Conservation (phyloP, 2,888 invertebrate species). For the Metellina segmentata region DNA sequence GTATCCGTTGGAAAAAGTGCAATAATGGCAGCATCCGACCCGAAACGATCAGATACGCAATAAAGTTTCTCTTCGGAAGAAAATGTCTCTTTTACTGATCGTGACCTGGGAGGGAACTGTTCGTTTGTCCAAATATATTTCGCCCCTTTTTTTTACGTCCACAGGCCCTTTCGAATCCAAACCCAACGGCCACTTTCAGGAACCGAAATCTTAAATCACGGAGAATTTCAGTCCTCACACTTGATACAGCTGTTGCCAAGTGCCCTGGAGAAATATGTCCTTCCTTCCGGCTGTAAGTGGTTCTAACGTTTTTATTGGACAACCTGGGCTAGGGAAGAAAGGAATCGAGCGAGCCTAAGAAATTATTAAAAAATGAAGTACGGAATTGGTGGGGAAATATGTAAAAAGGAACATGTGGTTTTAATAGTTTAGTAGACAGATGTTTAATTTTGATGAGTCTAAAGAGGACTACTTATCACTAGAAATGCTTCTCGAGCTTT, state of each 20-base stretch:
- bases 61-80: conserved; percentile 25
- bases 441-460: too few relatives aligned
- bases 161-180: not conserved
- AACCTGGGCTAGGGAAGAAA: not conserved
- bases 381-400: not conserved
- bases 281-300: conserved; percentile 19
- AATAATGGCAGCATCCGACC: not conserved
- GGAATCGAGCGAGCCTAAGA: not conserved
- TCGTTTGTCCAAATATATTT: conserved; percentile 33
- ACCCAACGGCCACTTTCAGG: conserved; percentile 2
- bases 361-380: not conserved
- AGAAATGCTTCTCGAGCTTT: too few relatives aligned
- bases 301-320: conserved; percentile 39
- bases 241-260: conserved; percentile 39
- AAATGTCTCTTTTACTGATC: conserved; percentile 50
- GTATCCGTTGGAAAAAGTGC: not conserved
- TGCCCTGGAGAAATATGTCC: conserved; percentile 4
- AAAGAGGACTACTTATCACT: too few relatives aligned
- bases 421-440: too few relatives aligned
- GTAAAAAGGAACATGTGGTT: too few relatives aligned
- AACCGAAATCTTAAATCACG: conserved; percentile 43
- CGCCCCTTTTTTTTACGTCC: not conserved
- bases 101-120: conserved; percentile 47
- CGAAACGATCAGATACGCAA: conserved; percentile 31
- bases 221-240: conserved; percentile 25